These are phyloP conservation scores for Uloborus plumipes DNA, from an alignment of 2,888 invertebrate species.

Conservation along the genomic window DNA sequence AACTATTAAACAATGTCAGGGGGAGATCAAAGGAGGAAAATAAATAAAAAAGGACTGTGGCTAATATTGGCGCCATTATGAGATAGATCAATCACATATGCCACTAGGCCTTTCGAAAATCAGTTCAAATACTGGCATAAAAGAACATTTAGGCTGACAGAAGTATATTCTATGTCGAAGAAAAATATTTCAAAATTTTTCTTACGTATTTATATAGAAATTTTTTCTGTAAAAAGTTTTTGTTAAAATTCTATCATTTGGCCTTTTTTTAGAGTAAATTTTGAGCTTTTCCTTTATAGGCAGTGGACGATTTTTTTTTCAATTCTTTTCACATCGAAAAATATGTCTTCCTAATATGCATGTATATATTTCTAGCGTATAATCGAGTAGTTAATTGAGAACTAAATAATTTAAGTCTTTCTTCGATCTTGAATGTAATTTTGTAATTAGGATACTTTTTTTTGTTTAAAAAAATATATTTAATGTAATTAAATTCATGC, in stretches of 20 bases:
- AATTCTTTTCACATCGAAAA: background rate
- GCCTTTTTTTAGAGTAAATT: constrained; percentile 15
- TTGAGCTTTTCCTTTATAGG: constrained; percentile 26
- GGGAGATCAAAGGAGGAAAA: too few species aligned
- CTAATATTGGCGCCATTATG: constrained; percentile 56
- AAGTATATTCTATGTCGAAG: background rate
- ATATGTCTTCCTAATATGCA: background rate
- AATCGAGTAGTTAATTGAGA: too few species aligned
- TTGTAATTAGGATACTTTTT: too few species aligned
- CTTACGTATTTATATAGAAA: background rate
- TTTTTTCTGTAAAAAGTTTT: background rate
- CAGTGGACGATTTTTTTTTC: constrained; percentile 28
- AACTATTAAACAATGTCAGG: constrained; percentile 21
- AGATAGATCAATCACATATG: constrained; percentile 51
- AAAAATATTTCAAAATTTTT: background rate
- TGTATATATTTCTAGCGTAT: too few species aligned
- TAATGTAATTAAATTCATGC: too few species aligned
- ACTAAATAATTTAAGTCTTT: too few species aligned
- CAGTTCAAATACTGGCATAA: background rate
- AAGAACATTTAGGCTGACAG: background rate
- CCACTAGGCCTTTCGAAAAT: constrained; percentile 44
- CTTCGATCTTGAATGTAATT: too few species aligned
- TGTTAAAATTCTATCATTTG: background rate
- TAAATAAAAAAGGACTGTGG: constrained; percentile 32
- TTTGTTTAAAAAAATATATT: too few species aligned